These are phyloP conservation scores for Liodrosophila aerea DNA, from an alignment of 2,888 invertebrate genomes.

Conservation along the genomic window DNA sequence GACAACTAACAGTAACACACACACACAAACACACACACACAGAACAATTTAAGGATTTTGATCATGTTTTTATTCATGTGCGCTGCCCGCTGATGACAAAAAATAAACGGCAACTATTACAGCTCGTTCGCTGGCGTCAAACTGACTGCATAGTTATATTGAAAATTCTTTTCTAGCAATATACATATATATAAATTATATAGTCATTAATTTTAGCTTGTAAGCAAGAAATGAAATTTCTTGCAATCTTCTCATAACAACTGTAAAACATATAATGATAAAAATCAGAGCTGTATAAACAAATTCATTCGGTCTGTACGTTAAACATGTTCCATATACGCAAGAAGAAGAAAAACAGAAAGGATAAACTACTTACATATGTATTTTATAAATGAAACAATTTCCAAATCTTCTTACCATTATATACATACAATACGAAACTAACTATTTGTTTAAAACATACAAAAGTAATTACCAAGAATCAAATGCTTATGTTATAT, in stretches of 20 bases:
- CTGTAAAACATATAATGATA: background rate
- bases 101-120: conserved; percentile 16
- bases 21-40: too few species aligned
- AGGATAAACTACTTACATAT: conserved; percentile 29
- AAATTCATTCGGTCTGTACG: conserved; percentile 24
- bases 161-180: conserved; percentile 16
- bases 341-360: conserved; percentile 17
- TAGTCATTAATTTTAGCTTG: conserved; percentile 49
- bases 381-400: conserved; percentile 52
- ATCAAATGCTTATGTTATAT: conserved; percentile 44
- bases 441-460: background rate
- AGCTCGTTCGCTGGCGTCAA: conserved; percentile 35
- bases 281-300: conserved; percentile 21
- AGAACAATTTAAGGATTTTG: conserved; percentile 24
- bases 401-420: conserved; percentile 66
- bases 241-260: conserved; percentile 55
- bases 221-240: conserved; percentile 68
- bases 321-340: conserved; percentile 45
- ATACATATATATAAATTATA: conserved; percentile 32
- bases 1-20: conserved; percentile 16
- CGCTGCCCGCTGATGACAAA: conserved; percentile 21
- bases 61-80: conserved; percentile 23
- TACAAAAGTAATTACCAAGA: background rate
- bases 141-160: conserved; percentile 48
- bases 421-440: background rate